Conservation (phyloP, 1,140 invertebrate species). For the Plutomurus gul region DNA sequence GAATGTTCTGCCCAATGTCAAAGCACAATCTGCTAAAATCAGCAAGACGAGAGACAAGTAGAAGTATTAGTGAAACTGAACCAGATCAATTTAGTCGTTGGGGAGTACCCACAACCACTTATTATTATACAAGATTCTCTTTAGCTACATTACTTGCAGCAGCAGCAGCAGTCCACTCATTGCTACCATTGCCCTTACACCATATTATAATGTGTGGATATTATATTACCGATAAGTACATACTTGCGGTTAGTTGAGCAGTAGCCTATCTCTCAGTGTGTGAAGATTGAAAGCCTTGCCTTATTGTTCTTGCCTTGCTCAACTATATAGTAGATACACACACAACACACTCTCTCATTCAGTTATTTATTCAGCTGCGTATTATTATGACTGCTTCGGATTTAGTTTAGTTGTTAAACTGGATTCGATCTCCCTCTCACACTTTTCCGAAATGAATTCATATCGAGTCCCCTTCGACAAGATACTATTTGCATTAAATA, state of each 20-base stretch:
- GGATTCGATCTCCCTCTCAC: neutral
- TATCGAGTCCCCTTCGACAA: too few species aligned
- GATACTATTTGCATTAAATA: too few species aligned
- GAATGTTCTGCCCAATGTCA: neutral
- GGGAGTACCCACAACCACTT: constrained; percentile 2
- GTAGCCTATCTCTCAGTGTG: neutral
- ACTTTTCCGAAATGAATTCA: neutral
- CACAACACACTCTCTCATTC: too few species aligned
- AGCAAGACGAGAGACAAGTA: constrained; percentile 23
- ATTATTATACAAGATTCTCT: too few species aligned
- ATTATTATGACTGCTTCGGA: constrained; percentile 5
- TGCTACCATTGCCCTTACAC: neutral
- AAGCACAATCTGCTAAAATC: constrained; percentile 19
- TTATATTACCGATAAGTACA: neutral
- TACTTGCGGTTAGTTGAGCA: neutral
- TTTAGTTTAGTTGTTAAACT: constrained; percentile 18
- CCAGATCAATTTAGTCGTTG: constrained; percentile 24
- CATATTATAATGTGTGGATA: neutral
- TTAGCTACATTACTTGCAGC: too few species aligned
- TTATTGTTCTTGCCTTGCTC: too few species aligned
- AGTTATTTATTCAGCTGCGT: neutral
- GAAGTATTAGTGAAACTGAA: constrained; percentile 24
- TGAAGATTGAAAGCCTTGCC: neutral
- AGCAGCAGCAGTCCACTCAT: neutral
- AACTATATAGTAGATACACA: too few species aligned